These are phyloP conservation scores for Micromesistius poutassou DNA, from an alignment of 2,797 vertebrate genomes.

Conservation along the genomic window DNA sequence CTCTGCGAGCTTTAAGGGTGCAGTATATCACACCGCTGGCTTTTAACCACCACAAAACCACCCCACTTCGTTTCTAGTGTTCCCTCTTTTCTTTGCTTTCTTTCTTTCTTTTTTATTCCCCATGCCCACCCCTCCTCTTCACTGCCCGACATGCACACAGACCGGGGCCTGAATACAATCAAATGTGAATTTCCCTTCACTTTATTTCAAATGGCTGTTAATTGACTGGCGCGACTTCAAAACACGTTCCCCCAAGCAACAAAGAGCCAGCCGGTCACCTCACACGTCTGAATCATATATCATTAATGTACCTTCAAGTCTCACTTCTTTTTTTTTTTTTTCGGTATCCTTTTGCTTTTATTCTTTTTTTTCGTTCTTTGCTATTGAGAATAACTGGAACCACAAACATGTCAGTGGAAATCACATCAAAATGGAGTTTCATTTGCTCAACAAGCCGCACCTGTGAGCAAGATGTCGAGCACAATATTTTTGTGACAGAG, in stretches of 20 bases:
- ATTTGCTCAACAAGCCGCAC: slow-evolving; percentile 53
- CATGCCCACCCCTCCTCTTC: slow-evolving; percentile 31
- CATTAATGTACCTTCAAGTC: slow-evolving; percentile 52
- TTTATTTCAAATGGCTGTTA: slow-evolving; percentile 59
- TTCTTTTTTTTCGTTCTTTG: not conserved
- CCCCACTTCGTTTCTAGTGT: slow-evolving; percentile 52
- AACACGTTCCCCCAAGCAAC: slow-evolving; percentile 47
- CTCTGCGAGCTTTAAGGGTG: slow-evolving; percentile 70
- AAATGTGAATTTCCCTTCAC: slow-evolving; percentile 61
- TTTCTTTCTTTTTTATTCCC: slow-evolving; percentile 13
- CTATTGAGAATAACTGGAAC: slow-evolving; percentile 44
- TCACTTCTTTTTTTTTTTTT: slow-evolving; percentile 30
- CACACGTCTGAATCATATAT: slow-evolving; percentile 52
- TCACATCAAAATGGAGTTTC: slow-evolving; percentile 50
- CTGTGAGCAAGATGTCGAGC: slow-evolving; percentile 49
- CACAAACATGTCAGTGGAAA: slow-evolving; percentile 51
- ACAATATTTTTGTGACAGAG: not conserved
- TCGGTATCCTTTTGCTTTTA: not conserved
- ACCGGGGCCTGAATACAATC: slow-evolving; percentile 67
- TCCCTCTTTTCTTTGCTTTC: slow-evolving; percentile 29
- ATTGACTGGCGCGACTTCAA: slow-evolving; percentile 74
- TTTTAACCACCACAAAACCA: slow-evolving; percentile 61
- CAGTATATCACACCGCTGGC: slow-evolving; percentile 70
- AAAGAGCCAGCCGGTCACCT: slow-evolving; percentile 58
- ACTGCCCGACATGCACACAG: slow-evolving; percentile 18